Evolutionary conservation across 2,888 invertebrate genomes (phyloP), one percentile per base, ranked within the genome.

Genomic region (Hyles lineata): DNA sequence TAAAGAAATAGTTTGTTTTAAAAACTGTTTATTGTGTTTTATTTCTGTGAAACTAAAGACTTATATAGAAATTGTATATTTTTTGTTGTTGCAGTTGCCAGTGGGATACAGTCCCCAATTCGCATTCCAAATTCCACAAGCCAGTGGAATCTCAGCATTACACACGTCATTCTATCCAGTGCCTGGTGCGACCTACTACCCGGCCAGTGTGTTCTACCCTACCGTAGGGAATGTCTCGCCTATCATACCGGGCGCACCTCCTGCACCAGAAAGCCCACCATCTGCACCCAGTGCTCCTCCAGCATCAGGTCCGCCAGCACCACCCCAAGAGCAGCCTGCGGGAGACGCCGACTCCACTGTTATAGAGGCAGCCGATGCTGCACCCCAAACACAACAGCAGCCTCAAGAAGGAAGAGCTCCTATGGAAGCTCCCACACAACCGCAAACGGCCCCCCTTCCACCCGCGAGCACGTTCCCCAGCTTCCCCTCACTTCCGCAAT

Each of bases 261-360:
- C 75, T 43, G 63, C 72, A 4, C 81, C 80, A 32, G 70, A 74
- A 43, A 52, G 55, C 8, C 55, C 55, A n/a, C 55, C 55, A 55
- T n/a, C 73, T 25, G 74, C 80, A 60, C 70, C 75, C 43, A 67
- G 43, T 43, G 63, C 43, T 15, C 63, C 63, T 2, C 67, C 75
- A 11, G 77, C 79, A n/a, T 74, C 76, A 19, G 60, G 61, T 11
- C 73, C 74, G 23, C 78, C 80, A 23, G 67, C 74, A 19, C 72
- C 72, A 69, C 77, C 79, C 5, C 61, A 59, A 8, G 69, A 72
- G n/a, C 73, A 73, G 50, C 62, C 85, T 17, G 76, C 83, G 0
- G 90, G 90, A 6, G 93, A 93, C 72, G 82, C 88, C 21, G 93
- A 94, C 71, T 85, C 92, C 1, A 81, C 92, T n/a, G 90, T 94